A percentile compares a stretch with the other conserved stretches of the same genome.
These are phyloP conservation scores for Deroplatys truncata DNA, from an alignment of 2,888 invertebrate genomes.

Conservation along the genomic window DNA sequence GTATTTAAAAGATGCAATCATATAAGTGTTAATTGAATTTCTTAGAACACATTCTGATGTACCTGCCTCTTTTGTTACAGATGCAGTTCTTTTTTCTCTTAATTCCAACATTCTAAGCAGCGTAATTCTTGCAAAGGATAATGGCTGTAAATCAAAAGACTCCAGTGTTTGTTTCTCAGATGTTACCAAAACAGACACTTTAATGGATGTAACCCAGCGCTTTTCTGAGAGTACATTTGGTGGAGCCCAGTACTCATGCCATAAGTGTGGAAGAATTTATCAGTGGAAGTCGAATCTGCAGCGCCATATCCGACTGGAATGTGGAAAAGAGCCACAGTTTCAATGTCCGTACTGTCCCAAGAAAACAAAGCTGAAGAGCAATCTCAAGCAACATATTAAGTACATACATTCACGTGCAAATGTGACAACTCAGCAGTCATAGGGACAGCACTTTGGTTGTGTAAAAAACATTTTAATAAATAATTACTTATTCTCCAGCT, in stretches of 20 bases:
- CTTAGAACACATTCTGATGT: not conserved
- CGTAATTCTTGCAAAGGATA: not conserved
- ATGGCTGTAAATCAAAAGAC: not conserved
- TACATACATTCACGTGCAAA: not conserved
- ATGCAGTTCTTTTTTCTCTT: not conserved
- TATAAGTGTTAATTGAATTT: not conserved
- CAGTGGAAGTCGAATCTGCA: slow-evolving; percentile 31
- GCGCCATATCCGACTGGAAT: slow-evolving; percentile 37
- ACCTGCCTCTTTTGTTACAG: not conserved
- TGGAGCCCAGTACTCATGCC: not conserved
- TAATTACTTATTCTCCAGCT: too few relatives aligned
- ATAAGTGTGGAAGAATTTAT: slow-evolving; percentile 21
- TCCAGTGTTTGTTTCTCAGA: not conserved
- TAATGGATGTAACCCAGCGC: not conserved
- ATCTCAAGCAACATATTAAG: slow-evolving; percentile 19
- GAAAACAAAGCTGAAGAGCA: slow-evolving; percentile 23
- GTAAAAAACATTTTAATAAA: too few relatives aligned
- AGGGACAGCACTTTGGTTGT: not conserved
- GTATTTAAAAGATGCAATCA: too few relatives aligned
- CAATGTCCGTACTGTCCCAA: slow-evolving; percentile 26
- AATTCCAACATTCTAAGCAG: not conserved
- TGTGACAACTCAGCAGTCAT: not conserved
- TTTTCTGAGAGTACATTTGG: not conserved
- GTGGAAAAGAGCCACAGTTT: slow-evolving; percentile 33
- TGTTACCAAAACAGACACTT: not conserved